A percentile compares a stretch with the other conserved stretches of the same genome.
Conservation (phyloP, 2,797 vertebrate genomes). For the Emydoidea blandingii region DNA sequence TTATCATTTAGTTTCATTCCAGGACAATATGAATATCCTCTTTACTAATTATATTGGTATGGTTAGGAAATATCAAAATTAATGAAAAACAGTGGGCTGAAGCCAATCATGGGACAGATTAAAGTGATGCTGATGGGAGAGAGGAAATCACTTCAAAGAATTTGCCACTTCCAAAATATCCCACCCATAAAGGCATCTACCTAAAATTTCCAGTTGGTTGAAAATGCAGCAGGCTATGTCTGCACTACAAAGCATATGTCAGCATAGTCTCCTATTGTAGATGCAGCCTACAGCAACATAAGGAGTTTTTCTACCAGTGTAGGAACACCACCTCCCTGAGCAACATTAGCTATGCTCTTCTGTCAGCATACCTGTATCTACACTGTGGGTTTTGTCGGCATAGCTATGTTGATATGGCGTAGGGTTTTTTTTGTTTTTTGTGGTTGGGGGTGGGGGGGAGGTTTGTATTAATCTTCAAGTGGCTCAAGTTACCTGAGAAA, state of each 20-base stretch:
- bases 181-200: neutral
- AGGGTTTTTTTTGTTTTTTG: too few relatives aligned
- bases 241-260: too few relatives aligned
- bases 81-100: neutral
- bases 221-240: neutral
- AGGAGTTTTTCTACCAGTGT: too few relatives aligned
- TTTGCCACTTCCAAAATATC: neutral
- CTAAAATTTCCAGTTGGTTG: neutral
- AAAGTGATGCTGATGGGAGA: neutral
- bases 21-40: neutral
- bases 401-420: too few relatives aligned
- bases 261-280: too few relatives aligned
- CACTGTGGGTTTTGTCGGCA: too few relatives aligned
- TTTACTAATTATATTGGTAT: neutral
- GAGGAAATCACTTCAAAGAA: accelerated
- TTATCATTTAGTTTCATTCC: neutral
- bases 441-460: too few relatives aligned
- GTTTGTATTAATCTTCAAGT: neutral
- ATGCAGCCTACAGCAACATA: neutral
- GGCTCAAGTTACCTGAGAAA: neutral
- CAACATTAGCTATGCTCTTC: too few relatives aligned
- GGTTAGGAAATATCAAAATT: neutral
- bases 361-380: too few relatives aligned
- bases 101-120: neutral
- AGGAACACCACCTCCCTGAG: too few relatives aligned